Percentiles rank a stretch among this genome's conserved stretches.
Evolutionary conservation across 2,797 vertebrate genomes (phyloP).

Genomic region (Rhinophrynus dorsalis): DNA sequence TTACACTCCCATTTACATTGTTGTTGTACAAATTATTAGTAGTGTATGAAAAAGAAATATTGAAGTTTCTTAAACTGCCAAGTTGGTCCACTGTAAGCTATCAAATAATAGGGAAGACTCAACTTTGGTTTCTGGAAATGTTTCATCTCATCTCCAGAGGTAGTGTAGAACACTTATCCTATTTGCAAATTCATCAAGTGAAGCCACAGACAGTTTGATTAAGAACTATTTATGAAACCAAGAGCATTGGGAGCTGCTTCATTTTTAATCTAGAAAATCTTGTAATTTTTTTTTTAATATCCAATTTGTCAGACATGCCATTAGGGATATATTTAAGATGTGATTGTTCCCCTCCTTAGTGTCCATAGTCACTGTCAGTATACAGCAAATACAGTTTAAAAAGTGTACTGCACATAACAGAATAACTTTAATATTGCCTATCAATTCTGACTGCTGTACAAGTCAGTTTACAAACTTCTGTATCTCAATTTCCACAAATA

Average conservation of each 20-base stretch:
- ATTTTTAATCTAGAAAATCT: conserved; percentile 51
- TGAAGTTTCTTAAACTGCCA: too few relatives aligned
- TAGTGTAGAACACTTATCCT: conserved; percentile 42
- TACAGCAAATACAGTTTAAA: conserved; percentile 2
- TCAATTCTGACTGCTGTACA: too few relatives aligned
- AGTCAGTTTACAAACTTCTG: too few relatives aligned
- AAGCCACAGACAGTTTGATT: conserved; percentile 50
- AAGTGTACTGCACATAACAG: conserved; percentile 27
- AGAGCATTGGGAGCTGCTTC: conserved; percentile 33
- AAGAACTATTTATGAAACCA: conserved; percentile 54
- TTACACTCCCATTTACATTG: neutral
- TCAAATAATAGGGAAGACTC: too few relatives aligned
- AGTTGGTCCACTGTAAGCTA: too few relatives aligned
- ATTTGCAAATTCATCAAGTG: conserved; percentile 46
- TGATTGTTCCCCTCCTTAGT: conserved; percentile 59
- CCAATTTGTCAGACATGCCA: conserved; percentile 59
- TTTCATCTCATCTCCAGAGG: conserved; percentile 30
- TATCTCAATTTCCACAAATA: too few relatives aligned
- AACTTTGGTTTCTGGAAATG: conserved; percentile 37
- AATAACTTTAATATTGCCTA: conserved; percentile 56
- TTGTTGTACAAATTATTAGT: too few relatives aligned
- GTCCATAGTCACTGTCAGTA: conserved; percentile 53
- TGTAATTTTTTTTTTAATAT: conserved; percentile 55
- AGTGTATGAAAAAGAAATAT: too few relatives aligned
- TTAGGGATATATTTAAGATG: conserved; percentile 61